Conservation (phyloP, 2,113 vertebrate genomes). For the Mobula hypostoma region DNA sequence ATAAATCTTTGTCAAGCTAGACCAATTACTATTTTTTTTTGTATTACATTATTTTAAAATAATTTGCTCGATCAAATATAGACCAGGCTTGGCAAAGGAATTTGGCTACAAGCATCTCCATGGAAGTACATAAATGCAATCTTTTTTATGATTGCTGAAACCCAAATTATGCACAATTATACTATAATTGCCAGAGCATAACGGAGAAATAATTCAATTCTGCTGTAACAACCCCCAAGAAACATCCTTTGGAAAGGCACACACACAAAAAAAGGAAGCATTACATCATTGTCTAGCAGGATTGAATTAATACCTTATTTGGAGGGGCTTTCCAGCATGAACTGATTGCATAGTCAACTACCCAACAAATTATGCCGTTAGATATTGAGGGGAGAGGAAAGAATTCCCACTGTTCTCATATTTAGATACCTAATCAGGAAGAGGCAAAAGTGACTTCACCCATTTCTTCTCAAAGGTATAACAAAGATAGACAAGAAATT, state of each 20-base stretch:
- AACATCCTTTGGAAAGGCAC: neutral
- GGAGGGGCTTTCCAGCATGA: neutral
- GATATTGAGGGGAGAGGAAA: neutral
- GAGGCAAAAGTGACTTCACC: neutral
- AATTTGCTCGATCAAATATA: neutral
- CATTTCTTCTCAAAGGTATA: neutral
- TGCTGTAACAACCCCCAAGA: neutral
- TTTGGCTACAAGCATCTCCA: neutral
- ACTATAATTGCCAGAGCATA: neutral
- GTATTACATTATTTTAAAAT: neutral
- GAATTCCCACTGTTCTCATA: neutral
- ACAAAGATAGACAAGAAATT: neutral
- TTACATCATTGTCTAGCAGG: neutral
- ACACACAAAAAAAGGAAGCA: neutral
- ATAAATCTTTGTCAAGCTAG: neutral
- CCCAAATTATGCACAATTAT: neutral
- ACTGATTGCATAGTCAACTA: neutral
- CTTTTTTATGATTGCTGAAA: conserved; percentile 13
- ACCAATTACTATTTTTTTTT: too few species aligned
- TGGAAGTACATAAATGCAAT: neutral
- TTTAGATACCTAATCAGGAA: neutral
- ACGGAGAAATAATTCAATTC: neutral
- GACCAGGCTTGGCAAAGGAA: neutral
- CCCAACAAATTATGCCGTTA: neutral
- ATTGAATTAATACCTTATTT: neutral